Base-by-base conservation (phyloP, 2,888 invertebrate genomes). In the Tenthredo mesomela region DNA sequence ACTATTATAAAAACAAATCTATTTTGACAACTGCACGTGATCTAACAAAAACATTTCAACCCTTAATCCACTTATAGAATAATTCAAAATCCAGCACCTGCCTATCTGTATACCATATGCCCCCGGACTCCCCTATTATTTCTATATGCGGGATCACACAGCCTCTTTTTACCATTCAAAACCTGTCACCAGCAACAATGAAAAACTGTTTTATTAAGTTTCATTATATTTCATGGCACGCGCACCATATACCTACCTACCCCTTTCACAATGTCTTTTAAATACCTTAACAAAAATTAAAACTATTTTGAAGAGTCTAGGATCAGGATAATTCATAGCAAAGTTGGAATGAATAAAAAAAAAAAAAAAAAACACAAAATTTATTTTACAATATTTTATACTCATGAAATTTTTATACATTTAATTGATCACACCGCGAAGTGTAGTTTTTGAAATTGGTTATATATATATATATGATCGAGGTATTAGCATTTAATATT, bases 21-120 rank as follows among this genome's bases (percentile, higher is more conserved):
- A 91, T 92, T 93, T 92, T 92, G 91, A 91, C 91, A 89, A 89
- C 86, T 90, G 92, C 93, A 93, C 93, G 93, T 93, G 93, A 93
- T 91, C 91, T 88, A 90, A 92, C 92, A 92, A 92, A 92, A 93
- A 91, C 91, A 88, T 88, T 89, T 88, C 87, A 84, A 88, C 88
- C 90, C 89, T 87, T 90, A 88, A 89, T 90, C 89, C 88, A 89
- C 89, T 90, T 89, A 88, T 54, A 88, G 88, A 85, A 87, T 87
- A 87, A 89, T 89, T 89, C 87, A 87, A 87, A 89, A 87, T 86
- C 87, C 85, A 85, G 86, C 91, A 91, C 91, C 91, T 91, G 91
- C 91, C 61, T 29, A 37, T 37, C 67, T n/a, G 3, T 47, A 47
- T n/a, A 29, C 67, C 80, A 80, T 80, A 80, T 80, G 80, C 61